A percentile compares a stretch with the other conserved stretches of the same genome.
phyloP scores from a whole-genome alignment of 2,888 invertebrate species.

The Caenorhabditis virilis region DNA sequence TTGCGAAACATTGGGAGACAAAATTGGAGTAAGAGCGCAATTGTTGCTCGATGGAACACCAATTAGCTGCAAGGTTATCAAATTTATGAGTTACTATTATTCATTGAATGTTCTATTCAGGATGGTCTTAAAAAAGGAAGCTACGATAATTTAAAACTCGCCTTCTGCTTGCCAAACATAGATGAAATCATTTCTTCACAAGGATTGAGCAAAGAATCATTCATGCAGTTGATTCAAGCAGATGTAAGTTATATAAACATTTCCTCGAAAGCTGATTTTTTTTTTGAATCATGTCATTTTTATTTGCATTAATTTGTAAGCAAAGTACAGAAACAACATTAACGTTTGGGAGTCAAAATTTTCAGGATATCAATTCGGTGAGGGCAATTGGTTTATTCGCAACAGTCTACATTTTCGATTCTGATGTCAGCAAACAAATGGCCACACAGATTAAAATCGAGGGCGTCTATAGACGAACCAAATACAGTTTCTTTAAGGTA shows the following conservation, averaged over 20 bases:
- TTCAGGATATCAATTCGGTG: conserved; percentile 55
- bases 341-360: not conserved
- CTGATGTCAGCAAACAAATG: conserved; percentile 64
- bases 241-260: conserved; percentile 57
- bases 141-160: conserved; percentile 65
- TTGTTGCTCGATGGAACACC: conserved; percentile 62
- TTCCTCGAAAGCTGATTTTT: no score
- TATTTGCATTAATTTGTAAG: no score
- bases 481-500: conserved; percentile 58
- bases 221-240: conserved; percentile 58
- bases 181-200: conserved; percentile 64
- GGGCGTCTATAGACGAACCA: conserved; percentile 61
- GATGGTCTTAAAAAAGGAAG: conserved; percentile 61
- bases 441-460: conserved; percentile 61
- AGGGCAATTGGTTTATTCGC: conserved; percentile 66
- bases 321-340: not conserved
- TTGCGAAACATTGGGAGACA: conserved; percentile 60
- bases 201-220: conserved; percentile 62
- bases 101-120: conserved; percentile 5
- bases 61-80: conserved; percentile 54
- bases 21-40: conserved; percentile 61
- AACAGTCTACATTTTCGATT: conserved; percentile 66
- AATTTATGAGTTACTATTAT: not conserved
- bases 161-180: conserved; percentile 65
- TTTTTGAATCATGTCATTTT: no score